Evolutionary conservation across 2,113 vertebrate genomes (phyloP).

Genomic region (Chauna torquata): DNA sequence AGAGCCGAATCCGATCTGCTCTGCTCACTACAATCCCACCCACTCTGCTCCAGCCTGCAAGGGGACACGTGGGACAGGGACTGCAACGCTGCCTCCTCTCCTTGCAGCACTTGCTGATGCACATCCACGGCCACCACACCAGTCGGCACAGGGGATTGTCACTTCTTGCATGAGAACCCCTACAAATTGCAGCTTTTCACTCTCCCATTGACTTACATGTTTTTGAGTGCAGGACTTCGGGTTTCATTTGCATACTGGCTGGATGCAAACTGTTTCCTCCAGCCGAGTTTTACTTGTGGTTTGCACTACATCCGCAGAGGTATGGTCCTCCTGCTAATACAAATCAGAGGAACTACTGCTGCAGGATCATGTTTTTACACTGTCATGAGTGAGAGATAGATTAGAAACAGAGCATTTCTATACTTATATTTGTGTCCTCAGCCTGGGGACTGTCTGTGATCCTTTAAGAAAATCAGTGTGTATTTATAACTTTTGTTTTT

Average conservation of each 20-base stretch:
- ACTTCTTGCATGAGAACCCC: fast-evolving
- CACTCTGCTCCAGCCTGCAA: neutral
- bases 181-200: neutral
- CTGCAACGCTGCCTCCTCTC: neutral
- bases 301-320: neutral
- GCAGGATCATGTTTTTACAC: neutral
- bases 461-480: neutral
- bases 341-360: neutral
- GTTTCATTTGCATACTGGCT: neutral
- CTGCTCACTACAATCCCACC: neutral
- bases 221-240: neutral
- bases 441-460: neutral
- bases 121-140: neutral
- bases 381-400: neutral
- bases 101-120: neutral
- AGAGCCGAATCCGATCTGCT: neutral
- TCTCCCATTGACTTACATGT: fast-evolving
- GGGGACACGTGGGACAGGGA: neutral
- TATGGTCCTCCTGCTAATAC: neutral
- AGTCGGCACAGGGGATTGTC: neutral
- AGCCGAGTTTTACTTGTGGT: neutral
- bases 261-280: neutral
- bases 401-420: neutral
- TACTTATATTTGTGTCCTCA: neutral
- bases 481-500: neutral